Evolutionary conservation across 1,140 invertebrate species (phyloP).

Genomic region (Diabrotica virgifera): DNA sequence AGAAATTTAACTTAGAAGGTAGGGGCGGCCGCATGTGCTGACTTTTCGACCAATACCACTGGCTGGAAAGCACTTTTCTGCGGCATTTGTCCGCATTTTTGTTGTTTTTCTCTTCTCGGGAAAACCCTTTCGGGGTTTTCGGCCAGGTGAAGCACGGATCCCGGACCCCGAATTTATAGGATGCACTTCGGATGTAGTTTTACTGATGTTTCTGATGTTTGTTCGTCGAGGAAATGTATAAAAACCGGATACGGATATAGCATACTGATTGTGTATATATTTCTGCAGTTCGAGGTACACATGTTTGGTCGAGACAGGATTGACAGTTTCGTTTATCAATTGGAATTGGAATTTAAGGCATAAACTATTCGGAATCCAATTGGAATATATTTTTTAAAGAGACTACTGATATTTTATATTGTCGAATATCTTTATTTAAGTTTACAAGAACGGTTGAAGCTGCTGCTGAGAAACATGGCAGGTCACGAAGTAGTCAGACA

Average conservation of each 20-base stretch:
- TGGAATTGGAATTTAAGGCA: not conserved
- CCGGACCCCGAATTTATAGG: not conserved
- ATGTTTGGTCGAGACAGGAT: not conserved
- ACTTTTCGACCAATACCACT: not conserved
- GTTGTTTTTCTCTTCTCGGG: not conserved
- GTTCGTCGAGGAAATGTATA: not conserved
- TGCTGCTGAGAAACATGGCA: too few species aligned
- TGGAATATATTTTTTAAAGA: too few species aligned
- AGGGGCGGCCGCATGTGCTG: not conserved
- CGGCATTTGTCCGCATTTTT: constrained; percentile 1
- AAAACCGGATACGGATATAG: not conserved
- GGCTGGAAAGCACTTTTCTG: not conserved
- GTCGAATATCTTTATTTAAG: too few species aligned
- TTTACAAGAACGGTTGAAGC: too few species aligned
- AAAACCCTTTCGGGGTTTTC: not conserved
- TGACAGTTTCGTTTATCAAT: not conserved
- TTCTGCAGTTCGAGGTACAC: not conserved
- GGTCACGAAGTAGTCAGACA: too few species aligned
- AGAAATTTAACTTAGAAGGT: constrained; percentile 3
- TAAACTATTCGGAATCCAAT: too few species aligned
- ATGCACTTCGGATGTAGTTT: not conserved
- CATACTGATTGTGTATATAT: not conserved
- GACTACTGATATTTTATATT: too few species aligned
- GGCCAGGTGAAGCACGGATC: constrained; percentile 1
- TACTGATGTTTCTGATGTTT: not conserved